phyloP scores from a whole-genome alignment of 2,888 invertebrate genomes.

The Eristalis tenax region DNA sequence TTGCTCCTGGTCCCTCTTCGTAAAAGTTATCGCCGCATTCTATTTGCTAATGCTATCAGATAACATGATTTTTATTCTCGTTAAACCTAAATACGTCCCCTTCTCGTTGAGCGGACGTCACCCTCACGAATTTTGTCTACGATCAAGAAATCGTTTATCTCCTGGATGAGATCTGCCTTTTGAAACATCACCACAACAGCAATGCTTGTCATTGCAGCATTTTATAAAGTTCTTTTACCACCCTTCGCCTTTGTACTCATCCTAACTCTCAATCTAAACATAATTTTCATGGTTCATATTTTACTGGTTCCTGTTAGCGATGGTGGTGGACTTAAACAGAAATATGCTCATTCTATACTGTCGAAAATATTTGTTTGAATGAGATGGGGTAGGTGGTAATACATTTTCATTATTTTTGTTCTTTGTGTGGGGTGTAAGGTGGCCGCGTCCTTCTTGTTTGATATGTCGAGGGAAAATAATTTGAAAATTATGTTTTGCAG shows the following conservation, averaged over 20 bases:
- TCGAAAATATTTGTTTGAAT: constrained; percentile 40
- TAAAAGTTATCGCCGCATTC: constrained; percentile 30
- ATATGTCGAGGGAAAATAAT: constrained; percentile 38
- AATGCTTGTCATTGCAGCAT: constrained; percentile 3
- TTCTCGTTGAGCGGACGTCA: neutral
- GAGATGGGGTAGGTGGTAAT: constrained; percentile 28
- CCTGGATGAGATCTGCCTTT: constrained; percentile 21
- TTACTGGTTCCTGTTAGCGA: constrained; percentile 22
- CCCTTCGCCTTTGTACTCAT: constrained; percentile 1
- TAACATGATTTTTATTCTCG: constrained; percentile 55
- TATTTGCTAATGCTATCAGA: constrained; percentile 61
- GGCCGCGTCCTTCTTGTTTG: neutral
- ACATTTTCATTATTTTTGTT: constrained; percentile 42
- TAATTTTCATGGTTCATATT: constrained; percentile 52
- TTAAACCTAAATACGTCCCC: constrained; percentile 33
- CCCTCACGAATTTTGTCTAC: constrained; percentile 8
- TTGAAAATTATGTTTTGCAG: constrained; percentile 42
- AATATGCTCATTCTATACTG: constrained; percentile 35
- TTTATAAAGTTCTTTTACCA: neutral
- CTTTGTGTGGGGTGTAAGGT: constrained; percentile 16
- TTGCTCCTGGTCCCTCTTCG: constrained; percentile 9
- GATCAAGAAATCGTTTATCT: constrained; percentile 33
- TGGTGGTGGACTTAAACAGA: neutral
- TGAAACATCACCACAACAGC: constrained; percentile 32
- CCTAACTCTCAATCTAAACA: constrained; percentile 34